These are phyloP conservation scores for Agrochola macilenta DNA, from an alignment of 2,888 invertebrate genomes.

Conservation along the genomic window DNA sequence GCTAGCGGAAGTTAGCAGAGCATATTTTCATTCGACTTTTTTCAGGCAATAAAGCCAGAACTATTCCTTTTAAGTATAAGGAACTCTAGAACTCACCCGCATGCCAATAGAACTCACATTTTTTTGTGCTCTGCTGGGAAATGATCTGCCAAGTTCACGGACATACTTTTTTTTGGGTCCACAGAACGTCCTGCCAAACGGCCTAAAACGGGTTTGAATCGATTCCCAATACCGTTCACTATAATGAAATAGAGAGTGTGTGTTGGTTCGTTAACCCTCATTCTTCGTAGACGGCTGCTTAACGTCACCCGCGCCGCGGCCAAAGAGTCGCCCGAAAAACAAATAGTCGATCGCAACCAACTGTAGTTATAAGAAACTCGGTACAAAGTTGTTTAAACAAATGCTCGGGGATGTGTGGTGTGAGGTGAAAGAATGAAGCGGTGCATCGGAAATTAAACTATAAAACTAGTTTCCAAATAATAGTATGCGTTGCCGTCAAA, in stretches of 20 bases:
- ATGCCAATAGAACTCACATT: no score
- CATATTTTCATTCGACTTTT: no score
- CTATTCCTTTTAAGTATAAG: no score
- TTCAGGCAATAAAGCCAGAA: no score
- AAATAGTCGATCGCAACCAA: slow-evolving; percentile 77
- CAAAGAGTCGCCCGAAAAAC: slow-evolving; percentile 70
- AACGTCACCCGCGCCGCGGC: slow-evolving; percentile 70
- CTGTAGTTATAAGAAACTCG: slow-evolving; percentile 78
- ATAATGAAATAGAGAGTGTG: slow-evolving; percentile 54
- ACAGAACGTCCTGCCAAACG: slow-evolving; percentile 18
- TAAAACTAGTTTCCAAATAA: neutral
- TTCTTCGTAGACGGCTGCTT: slow-evolving; percentile 70
- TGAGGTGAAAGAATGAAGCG: slow-evolving; percentile 39
- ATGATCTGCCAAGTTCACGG: no score
- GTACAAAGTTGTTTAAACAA: slow-evolving; percentile 77
- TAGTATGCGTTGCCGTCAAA: neutral
- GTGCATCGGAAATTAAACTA: neutral
- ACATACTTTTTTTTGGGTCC: no score
- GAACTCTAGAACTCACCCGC: no score
- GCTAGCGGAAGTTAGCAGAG: no score
- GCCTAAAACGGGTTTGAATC: slow-evolving; percentile 28
- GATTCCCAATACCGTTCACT: slow-evolving; percentile 52
- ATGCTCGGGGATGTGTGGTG: slow-evolving; percentile 65
- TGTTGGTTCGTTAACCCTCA: slow-evolving; percentile 59
- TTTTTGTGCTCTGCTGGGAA: no score